Evolutionary conservation across 2,797 vertebrate genomes (phyloP).

Genomic region (Mormyrus hasselquistii): DNA sequence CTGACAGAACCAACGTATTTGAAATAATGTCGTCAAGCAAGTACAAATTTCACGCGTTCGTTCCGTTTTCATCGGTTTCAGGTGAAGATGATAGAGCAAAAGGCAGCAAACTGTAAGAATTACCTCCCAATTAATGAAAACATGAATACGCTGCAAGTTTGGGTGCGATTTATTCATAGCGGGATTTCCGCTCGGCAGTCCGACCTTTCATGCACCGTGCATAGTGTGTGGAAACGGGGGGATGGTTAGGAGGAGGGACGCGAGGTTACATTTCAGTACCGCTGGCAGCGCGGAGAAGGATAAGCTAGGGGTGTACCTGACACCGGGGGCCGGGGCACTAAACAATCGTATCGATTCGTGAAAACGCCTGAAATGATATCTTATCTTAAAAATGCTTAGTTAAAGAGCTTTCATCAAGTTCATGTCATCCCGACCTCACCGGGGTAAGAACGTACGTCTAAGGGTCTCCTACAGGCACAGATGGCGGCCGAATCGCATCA

Average conservation of each 20-base stretch:
- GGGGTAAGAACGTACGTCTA: neutral
- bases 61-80: neutral
- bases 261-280: constrained; percentile 9
- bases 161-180: neutral
- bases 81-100: neutral
- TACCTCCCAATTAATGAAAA: neutral
- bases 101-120: neutral
- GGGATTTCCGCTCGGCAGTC: neutral
- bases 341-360: constrained; percentile 21
- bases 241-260: neutral
- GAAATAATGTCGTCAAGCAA: neutral
- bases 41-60: neutral
- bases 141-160: neutral
- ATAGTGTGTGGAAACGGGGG: neutral
- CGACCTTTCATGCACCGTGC: neutral
- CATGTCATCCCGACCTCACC: constrained; percentile 31
- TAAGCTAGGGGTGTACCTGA: neutral
- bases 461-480: neutral
- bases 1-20: neutral
- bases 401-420: constrained; percentile 24
- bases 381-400: constrained; percentile 39
- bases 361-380: constrained; percentile 39
- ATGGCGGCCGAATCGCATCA: neutral
- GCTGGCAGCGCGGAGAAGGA: neutral
- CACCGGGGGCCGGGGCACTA: neutral